These are phyloP conservation scores for Pedionomus torquatus DNA, from an alignment of 2,113 vertebrate genomes.

Conservation along the genomic window DNA sequence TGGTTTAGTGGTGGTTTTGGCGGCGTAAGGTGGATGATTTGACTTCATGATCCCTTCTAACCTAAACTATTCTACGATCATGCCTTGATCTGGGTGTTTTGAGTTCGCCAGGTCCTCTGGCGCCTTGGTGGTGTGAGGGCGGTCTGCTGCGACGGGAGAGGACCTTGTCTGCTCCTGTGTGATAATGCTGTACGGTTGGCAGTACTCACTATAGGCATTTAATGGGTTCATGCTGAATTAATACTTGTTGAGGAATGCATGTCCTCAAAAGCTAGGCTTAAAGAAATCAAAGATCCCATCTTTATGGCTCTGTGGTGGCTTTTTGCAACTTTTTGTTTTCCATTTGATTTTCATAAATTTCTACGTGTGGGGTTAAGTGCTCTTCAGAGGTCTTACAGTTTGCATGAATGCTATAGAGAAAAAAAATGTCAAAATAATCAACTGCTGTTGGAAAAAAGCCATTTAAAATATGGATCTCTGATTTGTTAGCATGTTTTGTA, in stretches of 20 bases:
- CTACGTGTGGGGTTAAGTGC: background rate
- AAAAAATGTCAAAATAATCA: rapidly evolving
- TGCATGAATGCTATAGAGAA: rapidly evolving
- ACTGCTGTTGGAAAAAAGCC: rapidly evolving
- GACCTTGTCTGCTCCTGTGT: rapidly evolving
- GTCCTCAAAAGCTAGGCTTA: background rate
- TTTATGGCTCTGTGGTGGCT: rapidly evolving
- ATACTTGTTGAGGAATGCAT: rapidly evolving
- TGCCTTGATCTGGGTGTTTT: rapidly evolving
- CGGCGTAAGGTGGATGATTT: background rate
- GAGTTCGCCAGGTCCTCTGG: background rate
- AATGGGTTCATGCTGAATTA: background rate
- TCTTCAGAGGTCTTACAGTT: background rate
- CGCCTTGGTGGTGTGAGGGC: background rate
- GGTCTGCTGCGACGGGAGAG: background rate
- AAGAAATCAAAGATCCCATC: rapidly evolving
- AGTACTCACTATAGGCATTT: background rate
- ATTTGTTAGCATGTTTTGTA: background rate
- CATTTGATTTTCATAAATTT: background rate
- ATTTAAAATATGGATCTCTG: background rate
- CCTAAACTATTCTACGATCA: background rate
- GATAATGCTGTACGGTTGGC: rapidly evolving
- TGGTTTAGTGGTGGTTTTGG: background rate
- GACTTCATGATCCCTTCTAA: background rate
- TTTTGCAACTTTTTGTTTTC: background rate